These are phyloP conservation scores for Spodoptera picta DNA, from an alignment of 2,888 invertebrate genomes.

Conservation along the genomic window DNA sequence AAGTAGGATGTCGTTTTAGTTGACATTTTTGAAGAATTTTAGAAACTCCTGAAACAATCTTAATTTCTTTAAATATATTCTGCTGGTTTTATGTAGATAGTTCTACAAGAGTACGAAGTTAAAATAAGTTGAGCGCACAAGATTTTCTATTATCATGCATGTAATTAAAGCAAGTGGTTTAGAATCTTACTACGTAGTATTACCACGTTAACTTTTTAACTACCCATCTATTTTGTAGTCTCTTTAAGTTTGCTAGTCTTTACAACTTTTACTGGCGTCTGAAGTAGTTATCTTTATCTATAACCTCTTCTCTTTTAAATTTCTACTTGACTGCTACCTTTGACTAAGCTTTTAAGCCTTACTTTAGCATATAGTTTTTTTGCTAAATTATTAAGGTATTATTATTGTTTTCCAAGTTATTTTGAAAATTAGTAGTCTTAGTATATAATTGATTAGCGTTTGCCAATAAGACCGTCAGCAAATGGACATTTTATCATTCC, in stretches of 20 bases:
- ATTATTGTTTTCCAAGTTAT: too few relatives aligned
- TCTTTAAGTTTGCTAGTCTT: conserved; percentile 41
- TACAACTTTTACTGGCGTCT: conserved; percentile 37
- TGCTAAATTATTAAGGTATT: not conserved
- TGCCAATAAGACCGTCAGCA: too few relatives aligned
- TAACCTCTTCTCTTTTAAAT: conserved; percentile 42
- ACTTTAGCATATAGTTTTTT: conserved; percentile 17
- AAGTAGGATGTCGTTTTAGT: conserved; percentile 54
- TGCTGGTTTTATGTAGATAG: too few relatives aligned
- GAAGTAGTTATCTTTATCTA: conserved; percentile 49
- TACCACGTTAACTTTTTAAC: conserved; percentile 37
- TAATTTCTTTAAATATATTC: too few relatives aligned
- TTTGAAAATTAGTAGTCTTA: too few relatives aligned
- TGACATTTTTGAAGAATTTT: conserved; percentile 10
- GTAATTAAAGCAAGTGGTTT: conserved; percentile 18
- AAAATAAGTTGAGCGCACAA: not conserved
- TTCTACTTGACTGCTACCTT: conserved; percentile 32
- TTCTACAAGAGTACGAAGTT: too few relatives aligned
- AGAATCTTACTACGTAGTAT: conserved; percentile 29
- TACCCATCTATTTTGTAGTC: conserved; percentile 38
- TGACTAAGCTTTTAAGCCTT: conserved; percentile 26
- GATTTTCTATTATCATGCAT: conserved; percentile 1
- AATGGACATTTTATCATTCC: too few relatives aligned
- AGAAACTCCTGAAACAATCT: not conserved
- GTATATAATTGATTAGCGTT: too few relatives aligned